Base-by-base conservation (phyloP, 2,113 vertebrate species). In the Python bivittatus region DNA sequence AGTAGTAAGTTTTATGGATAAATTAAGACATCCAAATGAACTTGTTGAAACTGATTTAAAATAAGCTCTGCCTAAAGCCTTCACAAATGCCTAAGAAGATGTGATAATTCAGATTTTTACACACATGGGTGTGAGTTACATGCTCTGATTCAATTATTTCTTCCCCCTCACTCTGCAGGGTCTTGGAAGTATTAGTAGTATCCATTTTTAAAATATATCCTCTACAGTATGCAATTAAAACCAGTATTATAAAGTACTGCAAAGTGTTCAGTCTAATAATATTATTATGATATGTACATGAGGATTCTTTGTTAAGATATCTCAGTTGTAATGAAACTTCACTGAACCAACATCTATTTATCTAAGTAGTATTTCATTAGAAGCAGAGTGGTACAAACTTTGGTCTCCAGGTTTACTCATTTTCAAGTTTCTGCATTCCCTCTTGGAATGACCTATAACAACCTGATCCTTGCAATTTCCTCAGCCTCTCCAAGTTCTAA, bases 241-340 rank as follows among this genome's bases (percentile, higher is more conserved):
- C 1, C 3, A 44, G 13, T 44, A 84, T 89, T 93, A 91, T 48
- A 83, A 93, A 94, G 79, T 93, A 91, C 64, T 92, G 91, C 27
- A 91, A 87, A 93, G 42, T 23, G 33, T 29, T 56, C 54, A 92
- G 9, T 44, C 4, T 94, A 54, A 86, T 1, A 94, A 4, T 91
- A 91, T 79, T 94, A 60, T 96, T 91, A 93, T 42, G 4, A 90
- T 85, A 44, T n/a, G n/a, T 29, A 86, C 23, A 90, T 89, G 86
- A 94, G 86, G 91, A 88, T 48, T 60, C 93, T 22, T 94, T 94
- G 94, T 90, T 92, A 92, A 48, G 20, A 91, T 38, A 87, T 23
- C 22, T 90, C 52, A 48, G 0, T 60, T 90, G 13, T 48, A 93
- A 93, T 87, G 92, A 95, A 94, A 85, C 0, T 0, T 3, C 88